These are phyloP conservation scores for Trichopria drosophilae DNA, from an alignment of 2,888 invertebrate genomes.

Conservation along the genomic window DNA sequence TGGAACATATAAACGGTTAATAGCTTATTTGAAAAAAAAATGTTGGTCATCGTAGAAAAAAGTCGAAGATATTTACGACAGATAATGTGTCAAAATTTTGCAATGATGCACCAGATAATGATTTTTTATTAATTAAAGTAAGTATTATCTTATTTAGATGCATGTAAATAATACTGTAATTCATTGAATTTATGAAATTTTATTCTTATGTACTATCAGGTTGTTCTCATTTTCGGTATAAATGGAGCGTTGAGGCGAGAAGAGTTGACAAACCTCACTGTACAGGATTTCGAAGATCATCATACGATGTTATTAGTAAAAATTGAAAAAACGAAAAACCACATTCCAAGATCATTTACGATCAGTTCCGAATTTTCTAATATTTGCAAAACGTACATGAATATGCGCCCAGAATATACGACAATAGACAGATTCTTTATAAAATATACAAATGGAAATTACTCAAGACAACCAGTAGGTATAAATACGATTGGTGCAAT, in stretches of 20 bases:
- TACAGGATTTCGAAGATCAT: constrained; percentile 30
- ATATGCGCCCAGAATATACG: constrained; percentile 20
- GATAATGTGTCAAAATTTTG: constrained; percentile 28
- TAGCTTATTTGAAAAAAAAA: constrained; percentile 16
- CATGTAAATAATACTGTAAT: constrained; percentile 3
- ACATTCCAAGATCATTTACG: constrained; percentile 27
- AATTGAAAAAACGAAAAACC: constrained; percentile 32
- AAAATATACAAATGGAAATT: constrained; percentile 30
- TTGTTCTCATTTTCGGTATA: constrained; percentile 32
- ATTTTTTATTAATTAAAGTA: constrained; percentile 27
- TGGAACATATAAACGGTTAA: constrained; percentile 26
- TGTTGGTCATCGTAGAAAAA: constrained; percentile 27
- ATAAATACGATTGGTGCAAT: constrained; percentile 32
- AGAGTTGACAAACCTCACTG: constrained; percentile 26
- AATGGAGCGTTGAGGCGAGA: constrained; percentile 32
- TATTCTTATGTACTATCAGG: constrained; percentile 23
- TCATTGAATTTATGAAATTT: background rate
- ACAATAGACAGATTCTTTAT: constrained; percentile 33
- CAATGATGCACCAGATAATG: constrained; percentile 21
- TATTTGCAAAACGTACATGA: constrained; percentile 27
- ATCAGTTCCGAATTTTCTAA: constrained; percentile 29
- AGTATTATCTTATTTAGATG: too few species aligned
- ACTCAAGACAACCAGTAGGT: constrained; percentile 25
- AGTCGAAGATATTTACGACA: constrained; percentile 29
- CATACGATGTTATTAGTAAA: constrained; percentile 26